Conservation (phyloP, 2,113 vertebrate species). For the Pipa parva region DNA sequence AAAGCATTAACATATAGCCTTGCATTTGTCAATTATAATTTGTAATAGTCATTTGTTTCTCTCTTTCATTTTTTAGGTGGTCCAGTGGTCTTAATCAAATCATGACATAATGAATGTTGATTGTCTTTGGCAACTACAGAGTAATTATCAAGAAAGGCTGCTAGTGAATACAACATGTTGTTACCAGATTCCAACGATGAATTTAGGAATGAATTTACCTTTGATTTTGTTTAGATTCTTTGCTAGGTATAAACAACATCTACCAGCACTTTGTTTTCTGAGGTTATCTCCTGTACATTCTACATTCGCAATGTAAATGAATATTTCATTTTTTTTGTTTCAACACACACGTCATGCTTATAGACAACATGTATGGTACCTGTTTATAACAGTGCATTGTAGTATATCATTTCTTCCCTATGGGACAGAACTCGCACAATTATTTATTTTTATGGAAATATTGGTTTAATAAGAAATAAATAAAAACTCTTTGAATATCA, state of each 20-base stretch:
- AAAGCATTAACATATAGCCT: too few species aligned
- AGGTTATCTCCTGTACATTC: too few species aligned
- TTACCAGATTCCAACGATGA: too few species aligned
- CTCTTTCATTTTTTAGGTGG: too few species aligned
- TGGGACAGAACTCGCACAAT: slow-evolving; percentile 9
- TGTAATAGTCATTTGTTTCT: too few species aligned
- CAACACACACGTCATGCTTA: neutral
- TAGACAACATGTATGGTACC: slow-evolving; percentile 5
- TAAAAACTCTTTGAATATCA: too few species aligned
- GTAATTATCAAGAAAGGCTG: too few species aligned
- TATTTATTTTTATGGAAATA: neutral
- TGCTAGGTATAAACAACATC: neutral
- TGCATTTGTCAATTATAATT: too few species aligned
- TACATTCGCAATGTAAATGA: neutral
- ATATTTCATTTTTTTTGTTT: neutral
- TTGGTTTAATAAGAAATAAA: too few species aligned
- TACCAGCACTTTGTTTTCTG: too few species aligned
- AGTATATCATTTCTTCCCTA: slow-evolving; percentile 8
- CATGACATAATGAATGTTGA: neutral
- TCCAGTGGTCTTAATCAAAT: neutral
- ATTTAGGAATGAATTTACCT: neutral
- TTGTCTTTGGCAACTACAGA: too few species aligned
- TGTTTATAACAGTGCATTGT: slow-evolving; percentile 41
- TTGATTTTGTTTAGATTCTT: neutral
- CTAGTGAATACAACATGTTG: too few species aligned